Conservation (phyloP, 2,797 vertebrate species). For the Garrulus glandarius region DNA sequence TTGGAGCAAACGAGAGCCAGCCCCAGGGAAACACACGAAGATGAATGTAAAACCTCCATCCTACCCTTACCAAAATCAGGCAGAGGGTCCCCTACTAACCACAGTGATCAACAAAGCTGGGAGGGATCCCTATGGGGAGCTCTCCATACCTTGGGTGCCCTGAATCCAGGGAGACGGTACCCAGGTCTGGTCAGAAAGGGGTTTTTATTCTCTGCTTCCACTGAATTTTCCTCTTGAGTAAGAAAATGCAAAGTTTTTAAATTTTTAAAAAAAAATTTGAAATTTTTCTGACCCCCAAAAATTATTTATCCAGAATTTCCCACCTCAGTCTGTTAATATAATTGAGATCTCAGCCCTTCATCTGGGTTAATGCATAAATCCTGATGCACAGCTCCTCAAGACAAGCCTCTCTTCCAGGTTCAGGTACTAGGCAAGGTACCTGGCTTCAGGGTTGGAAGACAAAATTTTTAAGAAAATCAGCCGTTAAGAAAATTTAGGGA, state of each 20-base stretch:
- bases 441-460: neutral
- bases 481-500: neutral
- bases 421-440: neutral
- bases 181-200: neutral
- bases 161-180: neutral
- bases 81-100: neutral
- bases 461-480: neutral
- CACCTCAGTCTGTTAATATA: neutral
- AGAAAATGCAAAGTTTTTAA: neutral
- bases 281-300: neutral
- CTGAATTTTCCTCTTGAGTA: neutral
- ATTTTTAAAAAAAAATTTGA: neutral
- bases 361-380: neutral
- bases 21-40: neutral
- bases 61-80: neutral
- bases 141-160: neutral
- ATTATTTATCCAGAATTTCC: neutral
- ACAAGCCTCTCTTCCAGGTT: neutral
- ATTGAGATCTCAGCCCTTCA: neutral
- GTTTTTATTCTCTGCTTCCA: neutral
- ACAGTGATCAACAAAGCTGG: neutral
- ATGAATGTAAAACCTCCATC: neutral
- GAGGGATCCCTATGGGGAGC: neutral
- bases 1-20: neutral
- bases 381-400: neutral